Evolutionary conservation across 2,888 invertebrate species (phyloP).

Genomic region (Rotaria magnacalcarata): DNA sequence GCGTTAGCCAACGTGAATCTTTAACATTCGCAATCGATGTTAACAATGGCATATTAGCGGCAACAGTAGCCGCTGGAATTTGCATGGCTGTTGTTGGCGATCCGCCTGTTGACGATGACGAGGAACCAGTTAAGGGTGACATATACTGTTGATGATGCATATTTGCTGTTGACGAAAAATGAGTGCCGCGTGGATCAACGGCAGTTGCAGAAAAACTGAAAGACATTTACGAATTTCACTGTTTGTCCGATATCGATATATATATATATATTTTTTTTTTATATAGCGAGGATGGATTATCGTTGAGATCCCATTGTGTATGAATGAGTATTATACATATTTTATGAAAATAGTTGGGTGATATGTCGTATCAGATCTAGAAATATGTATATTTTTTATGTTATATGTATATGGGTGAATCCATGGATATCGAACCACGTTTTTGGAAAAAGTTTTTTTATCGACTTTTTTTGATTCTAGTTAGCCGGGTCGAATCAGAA

Average conservation of each 20-base stretch:
- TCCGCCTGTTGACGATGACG: background rate
- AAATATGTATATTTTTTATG: background rate
- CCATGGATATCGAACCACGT: too few species aligned
- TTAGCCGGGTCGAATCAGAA: too few species aligned
- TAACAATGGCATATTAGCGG: background rate
- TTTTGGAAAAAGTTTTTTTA: too few species aligned
- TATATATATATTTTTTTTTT: too few species aligned
- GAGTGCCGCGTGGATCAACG: background rate
- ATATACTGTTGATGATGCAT: background rate
- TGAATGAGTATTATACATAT: background rate
- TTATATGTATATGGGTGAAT: background rate
- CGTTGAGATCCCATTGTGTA: background rate
- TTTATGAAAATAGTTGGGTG: background rate
- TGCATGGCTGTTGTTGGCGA: background rate
- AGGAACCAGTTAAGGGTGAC: background rate
- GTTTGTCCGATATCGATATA: background rate
- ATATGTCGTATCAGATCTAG: background rate
- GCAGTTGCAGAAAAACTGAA: background rate
- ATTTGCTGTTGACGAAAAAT: background rate
- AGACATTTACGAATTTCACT: background rate
- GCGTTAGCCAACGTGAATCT: constrained; percentile 98
- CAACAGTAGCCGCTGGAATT: background rate
- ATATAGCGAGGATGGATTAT: background rate
- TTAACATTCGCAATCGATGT: constrained; percentile 61
- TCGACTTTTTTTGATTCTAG: too few species aligned